Evolutionary conservation across 2,797 vertebrate species (phyloP).

Genomic region (Psittacula echo): DNA sequence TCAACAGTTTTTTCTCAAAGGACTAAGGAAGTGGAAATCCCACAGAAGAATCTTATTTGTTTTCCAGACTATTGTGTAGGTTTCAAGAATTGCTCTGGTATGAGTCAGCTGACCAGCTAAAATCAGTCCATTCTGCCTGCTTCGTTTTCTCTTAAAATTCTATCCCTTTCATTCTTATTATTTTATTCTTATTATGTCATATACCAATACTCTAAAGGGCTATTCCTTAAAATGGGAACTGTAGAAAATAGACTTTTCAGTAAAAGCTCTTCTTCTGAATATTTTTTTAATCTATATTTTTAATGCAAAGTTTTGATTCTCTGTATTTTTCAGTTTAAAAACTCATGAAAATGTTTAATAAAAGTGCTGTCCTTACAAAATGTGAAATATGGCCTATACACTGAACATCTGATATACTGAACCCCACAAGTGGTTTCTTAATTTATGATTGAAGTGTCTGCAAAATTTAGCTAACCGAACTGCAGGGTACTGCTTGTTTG

Average conservation of each 20-base stretch:
- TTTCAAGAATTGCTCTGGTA: slow-evolving; percentile 1
- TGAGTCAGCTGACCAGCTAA: slow-evolving; percentile 19
- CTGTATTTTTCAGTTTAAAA: not conserved
- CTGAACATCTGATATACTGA: not conserved
- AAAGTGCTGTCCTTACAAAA: not conserved
- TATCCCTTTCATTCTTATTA: not conserved
- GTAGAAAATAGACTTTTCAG: not conserved
- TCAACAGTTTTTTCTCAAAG: not conserved
- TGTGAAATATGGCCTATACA: not conserved
- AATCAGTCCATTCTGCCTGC: not conserved
- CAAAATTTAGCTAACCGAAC: not conserved
- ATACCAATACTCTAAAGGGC: not conserved
- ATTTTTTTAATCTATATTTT: not conserved
- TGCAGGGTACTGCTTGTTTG: not conserved
- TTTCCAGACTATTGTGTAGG: not conserved
- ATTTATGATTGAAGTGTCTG: not conserved
- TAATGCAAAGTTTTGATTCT: not conserved
- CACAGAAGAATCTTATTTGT: slow-evolving; percentile 19
- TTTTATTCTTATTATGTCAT: not conserved
- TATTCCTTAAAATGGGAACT: not conserved
- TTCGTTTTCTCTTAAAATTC: not conserved
- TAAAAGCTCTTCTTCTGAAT: not conserved
- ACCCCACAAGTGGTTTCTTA: not conserved
- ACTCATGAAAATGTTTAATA: not conserved
- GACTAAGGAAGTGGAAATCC: slow-evolving; percentile 28